Evolutionary conservation across 2,888 invertebrate species (phyloP).

Genomic region (Plebejus melissa): DNA sequence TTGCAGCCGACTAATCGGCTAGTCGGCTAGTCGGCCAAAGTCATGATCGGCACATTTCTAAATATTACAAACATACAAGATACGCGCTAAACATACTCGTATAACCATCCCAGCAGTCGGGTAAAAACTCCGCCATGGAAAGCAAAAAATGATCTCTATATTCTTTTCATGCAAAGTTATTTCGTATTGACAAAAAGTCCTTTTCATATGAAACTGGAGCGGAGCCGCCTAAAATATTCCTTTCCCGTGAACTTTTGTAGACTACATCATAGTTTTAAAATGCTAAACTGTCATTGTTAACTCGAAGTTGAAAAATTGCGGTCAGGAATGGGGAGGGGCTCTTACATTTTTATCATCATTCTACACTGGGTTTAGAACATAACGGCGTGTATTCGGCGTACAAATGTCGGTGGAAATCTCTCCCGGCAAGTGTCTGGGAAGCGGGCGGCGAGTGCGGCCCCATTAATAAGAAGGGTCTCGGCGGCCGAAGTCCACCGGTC

Average conservation of each 20-base stretch:
- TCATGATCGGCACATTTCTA: too few species aligned
- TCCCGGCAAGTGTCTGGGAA: constrained; percentile 19
- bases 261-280: constrained; percentile 14
- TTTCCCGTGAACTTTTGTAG: background rate
- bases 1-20: too few species aligned
- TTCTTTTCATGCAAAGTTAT: constrained; percentile 11
- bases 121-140: background rate
- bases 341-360: constrained; percentile 4
- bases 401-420: constrained; percentile 30
- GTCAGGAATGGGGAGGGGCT: background rate
- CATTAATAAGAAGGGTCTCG: constrained; percentile 36
- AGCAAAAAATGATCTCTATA: constrained; percentile 2
- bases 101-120: too few species aligned
- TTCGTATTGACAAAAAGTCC: constrained; percentile 9
- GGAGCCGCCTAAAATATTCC: constrained; percentile 19
- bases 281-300: constrained; percentile 15
- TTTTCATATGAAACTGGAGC: constrained; percentile 8
- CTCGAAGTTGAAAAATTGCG: constrained; percentile 11
- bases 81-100: too few species aligned
- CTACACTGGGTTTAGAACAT: constrained; percentile 18
- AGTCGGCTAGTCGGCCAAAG: too few species aligned
- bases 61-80: too few species aligned
- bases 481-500: constrained; percentile 32
- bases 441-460: constrained; percentile 32
- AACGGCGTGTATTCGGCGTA: constrained; percentile 28